Base-by-base conservation (phyloP, 2,113 vertebrate genomes). In the Heloderma charlesbogerti region DNA sequence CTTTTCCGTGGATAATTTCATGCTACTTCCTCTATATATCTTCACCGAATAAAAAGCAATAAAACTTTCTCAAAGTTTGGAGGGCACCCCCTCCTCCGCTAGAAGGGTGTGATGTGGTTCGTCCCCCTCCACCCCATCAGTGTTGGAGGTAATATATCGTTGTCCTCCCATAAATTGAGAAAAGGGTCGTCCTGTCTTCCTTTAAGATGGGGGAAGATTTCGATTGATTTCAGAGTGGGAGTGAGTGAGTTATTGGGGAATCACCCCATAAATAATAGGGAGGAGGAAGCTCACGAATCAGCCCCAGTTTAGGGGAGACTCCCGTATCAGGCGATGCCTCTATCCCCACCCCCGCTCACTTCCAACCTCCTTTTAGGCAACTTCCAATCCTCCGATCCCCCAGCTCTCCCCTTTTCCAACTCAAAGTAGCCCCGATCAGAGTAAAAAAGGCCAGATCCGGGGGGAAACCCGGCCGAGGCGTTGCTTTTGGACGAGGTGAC, bases 61-160 rank as follows among this genome's bases (percentile, higher is more conserved):
- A 97, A 97, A 98, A 97, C 96, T 97, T 98, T 95, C 95, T 92
- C 96, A 96, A 97, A 97, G 96, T 97, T 97, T 94, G 96, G 94
- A 93, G 89, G 89, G 85, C 90, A 94, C 94, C 95, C 93, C 43
- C 91, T 88, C 57, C 79, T 31, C 48, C 85, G 40, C 94, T 51
- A 16, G 54, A 66, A 88, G 86, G 90, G 29, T 63, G 89, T 86
- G 89, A 71, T 86, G 74, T 51, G 60, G 22, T 71, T 40, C 83
- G 67, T 9, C 82, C 89, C 54, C 72, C 75, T 51, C 60, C 43
- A n/a, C 43, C 84, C 84, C 74, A 40, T 34, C 43, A 37, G 84
- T 54, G 29, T 18, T 31, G 74, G 40, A 85, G 60, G 10, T 54
- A 75, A 54, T 71, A 34, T 75, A 51, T 31, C 20, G 20, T 83